Percentiles rank a stretch among this genome's conserved stretches.
phyloP scores from a whole-genome alignment of 2,888 invertebrate species.

The Subacronicta megacephala region DNA sequence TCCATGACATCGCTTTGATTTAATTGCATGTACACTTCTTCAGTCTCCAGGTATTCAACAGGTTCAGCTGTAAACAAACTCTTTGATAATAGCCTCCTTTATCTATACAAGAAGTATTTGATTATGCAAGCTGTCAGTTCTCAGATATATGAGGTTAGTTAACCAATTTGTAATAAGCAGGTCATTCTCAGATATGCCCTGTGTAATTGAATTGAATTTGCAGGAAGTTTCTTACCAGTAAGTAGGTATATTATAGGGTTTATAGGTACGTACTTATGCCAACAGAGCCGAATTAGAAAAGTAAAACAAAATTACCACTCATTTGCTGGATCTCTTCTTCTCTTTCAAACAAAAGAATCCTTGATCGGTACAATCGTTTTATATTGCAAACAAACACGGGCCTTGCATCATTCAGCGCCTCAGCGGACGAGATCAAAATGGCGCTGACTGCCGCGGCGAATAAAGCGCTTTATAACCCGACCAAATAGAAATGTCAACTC shows the following conservation, averaged over 20 bases:
- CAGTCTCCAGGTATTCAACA: constrained; percentile 74
- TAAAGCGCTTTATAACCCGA: constrained; percentile 86
- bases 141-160: constrained; percentile 24
- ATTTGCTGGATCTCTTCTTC: constrained; percentile 47
- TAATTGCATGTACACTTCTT: constrained; percentile 72
- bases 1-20: constrained; percentile 74
- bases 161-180: constrained; percentile 38
- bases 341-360: constrained; percentile 18
- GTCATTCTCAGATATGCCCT: constrained; percentile 31
- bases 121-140: constrained; percentile 18
- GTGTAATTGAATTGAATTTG: constrained; percentile 31
- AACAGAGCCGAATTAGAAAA: constrained; percentile 15
- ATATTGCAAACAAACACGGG: constrained; percentile 62
- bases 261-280: too few species aligned
- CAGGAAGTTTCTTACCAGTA: constrained; percentile 38
- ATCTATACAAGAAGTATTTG: constrained; percentile 9
- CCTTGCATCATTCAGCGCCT: constrained; percentile 86
- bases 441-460: constrained; percentile 77
- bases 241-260: not conserved
- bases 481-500: constrained; percentile 57
- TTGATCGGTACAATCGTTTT: constrained; percentile 12
- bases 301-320: constrained; percentile 54
- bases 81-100: constrained; percentile 47
- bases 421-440: constrained; percentile 85
- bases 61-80: constrained; percentile 71